A percentile compares a stretch with the other conserved stretches of the same genome.
Conservation (phyloP, 2,888 invertebrate genomes). For the Anthophora plumipes region DNA sequence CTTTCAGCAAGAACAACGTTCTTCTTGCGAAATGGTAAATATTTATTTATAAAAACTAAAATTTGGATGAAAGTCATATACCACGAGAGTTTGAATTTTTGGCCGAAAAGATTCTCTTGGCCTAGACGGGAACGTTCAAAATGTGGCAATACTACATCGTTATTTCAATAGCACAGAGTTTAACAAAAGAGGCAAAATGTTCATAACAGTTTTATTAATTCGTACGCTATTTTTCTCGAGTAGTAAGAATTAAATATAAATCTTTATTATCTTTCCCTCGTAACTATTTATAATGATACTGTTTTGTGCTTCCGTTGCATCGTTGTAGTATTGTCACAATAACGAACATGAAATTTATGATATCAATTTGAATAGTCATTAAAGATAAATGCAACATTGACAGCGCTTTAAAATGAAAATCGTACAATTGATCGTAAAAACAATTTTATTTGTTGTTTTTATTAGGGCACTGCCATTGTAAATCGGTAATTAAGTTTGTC, state of each 20-base stretch:
- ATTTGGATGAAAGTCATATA: slow-evolving; percentile 43
- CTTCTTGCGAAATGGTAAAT: slow-evolving; percentile 47
- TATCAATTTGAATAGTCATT: slow-evolving; percentile 16
- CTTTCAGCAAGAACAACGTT: slow-evolving; percentile 67
- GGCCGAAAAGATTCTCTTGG: slow-evolving; percentile 19
- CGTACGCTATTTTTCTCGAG: not conserved
- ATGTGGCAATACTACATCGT: slow-evolving; percentile 14
- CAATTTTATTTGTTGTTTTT: slow-evolving; percentile 41
- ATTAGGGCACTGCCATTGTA: slow-evolving; percentile 21
- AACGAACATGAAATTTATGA: slow-evolving; percentile 12
- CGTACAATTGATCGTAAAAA: slow-evolving; percentile 25
- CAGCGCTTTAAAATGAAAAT: slow-evolving; percentile 21
- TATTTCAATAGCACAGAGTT: not conserved
- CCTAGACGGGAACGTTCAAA: not conserved
- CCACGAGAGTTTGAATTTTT: slow-evolving; percentile 18
- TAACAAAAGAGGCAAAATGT: not conserved
- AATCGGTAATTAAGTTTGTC: slow-evolving; percentile 22
- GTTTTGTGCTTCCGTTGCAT: not conserved
- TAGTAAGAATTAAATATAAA: not conserved
- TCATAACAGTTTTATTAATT: no score
- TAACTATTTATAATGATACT: not conserved
- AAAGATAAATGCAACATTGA: slow-evolving; percentile 19
- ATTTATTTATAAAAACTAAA: slow-evolving; percentile 70
- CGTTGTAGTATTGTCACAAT: slow-evolving; percentile 19
- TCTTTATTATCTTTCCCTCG: not conserved